Conservation (phyloP, 1,140 invertebrate genomes). For the Drosophila pallidifrons region DNA sequence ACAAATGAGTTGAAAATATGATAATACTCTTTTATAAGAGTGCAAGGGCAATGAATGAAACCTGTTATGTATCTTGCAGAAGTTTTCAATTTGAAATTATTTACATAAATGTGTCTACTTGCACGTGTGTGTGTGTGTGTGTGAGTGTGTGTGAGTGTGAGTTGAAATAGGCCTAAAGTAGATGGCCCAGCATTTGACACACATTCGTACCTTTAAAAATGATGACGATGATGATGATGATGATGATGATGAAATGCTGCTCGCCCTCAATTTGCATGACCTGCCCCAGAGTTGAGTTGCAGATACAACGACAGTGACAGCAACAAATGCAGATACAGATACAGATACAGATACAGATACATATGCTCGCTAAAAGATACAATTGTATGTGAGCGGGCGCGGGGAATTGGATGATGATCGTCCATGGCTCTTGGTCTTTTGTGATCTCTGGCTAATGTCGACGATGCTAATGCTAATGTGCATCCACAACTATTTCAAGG, state of each 20-base stretch:
- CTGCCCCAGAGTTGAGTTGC: conserved; percentile 39
- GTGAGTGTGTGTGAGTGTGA: conserved; percentile 10
- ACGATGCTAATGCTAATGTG: conserved; percentile 76
- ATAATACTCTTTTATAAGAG: conserved; percentile 17
- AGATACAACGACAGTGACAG: background rate
- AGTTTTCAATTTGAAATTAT: conserved; percentile 36
- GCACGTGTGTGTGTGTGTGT: conserved; percentile 1
- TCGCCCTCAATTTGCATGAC: conserved; percentile 55
- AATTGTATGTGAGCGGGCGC: conserved; percentile 2
- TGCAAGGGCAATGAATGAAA: conserved; percentile 58
- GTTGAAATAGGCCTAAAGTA: conserved; percentile 49
- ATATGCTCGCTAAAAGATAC: conserved; percentile 1
- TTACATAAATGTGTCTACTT: conserved; percentile 45
- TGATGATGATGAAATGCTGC: conserved; percentile 34
- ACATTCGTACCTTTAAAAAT: conserved; percentile 32
- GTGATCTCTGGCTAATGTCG: conserved; percentile 68
- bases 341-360: background rate
- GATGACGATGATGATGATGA: background rate
- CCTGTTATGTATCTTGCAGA: conserved; percentile 59
- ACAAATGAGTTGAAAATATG: conserved; percentile 18
- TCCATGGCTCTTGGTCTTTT: conserved; percentile 67
- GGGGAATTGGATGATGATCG: conserved; percentile 35
- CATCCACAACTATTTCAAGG: conserved; percentile 68
- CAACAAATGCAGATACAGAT: background rate
- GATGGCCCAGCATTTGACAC: conserved; percentile 31